Evolutionary conservation across 2,797 vertebrate species (phyloP).

Genomic region (Pangasius macronema): DNA sequence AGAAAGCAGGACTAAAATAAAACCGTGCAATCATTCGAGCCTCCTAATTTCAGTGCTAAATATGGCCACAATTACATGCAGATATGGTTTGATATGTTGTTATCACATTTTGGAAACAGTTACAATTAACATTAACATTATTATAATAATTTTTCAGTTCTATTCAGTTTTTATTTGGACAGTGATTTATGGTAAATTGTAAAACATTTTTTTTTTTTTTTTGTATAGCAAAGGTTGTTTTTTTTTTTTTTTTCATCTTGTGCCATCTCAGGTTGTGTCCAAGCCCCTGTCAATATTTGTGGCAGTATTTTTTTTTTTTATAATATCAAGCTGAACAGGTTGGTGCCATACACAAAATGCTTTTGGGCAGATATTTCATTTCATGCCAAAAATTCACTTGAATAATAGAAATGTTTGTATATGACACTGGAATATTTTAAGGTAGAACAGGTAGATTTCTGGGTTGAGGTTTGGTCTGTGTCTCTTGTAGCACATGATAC

Average conservation of each 20-base stretch:
- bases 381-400: not conserved
- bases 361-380: not conserved
- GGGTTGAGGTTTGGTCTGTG: not conserved
- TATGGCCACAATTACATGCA: not conserved
- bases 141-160: not conserved
- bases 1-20: slow-evolving; percentile 27
- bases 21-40: not conserved
- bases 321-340: not conserved
- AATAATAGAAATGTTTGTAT: not conserved
- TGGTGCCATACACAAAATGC: not conserved
- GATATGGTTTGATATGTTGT: not conserved
- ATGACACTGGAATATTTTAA: not conserved
- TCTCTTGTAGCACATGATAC: not conserved
- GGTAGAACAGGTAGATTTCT: not conserved
- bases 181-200: not conserved
- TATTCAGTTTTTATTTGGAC: not conserved
- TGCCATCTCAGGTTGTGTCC: no score
- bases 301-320: not conserved
- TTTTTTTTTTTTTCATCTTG: not conserved
- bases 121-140: not conserved
- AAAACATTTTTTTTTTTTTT: not conserved
- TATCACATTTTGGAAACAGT: not conserved
- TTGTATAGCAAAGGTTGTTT: not conserved
- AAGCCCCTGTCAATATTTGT: not conserved
- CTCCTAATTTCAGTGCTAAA: not conserved